These are phyloP conservation scores for Leptopilina boulardi DNA, from an alignment of 1,140 invertebrate genomes.

Conservation along the genomic window DNA sequence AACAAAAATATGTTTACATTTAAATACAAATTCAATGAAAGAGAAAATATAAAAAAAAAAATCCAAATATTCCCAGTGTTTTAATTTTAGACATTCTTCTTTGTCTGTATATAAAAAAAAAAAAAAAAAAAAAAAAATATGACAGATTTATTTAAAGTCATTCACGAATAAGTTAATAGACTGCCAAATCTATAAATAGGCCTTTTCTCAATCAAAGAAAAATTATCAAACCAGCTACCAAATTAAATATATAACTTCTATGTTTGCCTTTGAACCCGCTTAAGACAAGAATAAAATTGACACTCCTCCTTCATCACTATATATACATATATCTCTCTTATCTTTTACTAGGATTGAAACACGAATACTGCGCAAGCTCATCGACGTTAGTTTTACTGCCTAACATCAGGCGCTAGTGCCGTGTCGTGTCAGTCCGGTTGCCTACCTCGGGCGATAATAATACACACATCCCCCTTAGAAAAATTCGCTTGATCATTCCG, in stretches of 20 bases:
- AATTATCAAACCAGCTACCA: neutral
- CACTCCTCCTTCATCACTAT: conserved; percentile 13
- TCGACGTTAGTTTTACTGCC: conserved; percentile 46
- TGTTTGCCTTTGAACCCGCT: neutral
- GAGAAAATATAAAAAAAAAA: no score
- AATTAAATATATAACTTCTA: no score
- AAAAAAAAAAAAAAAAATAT: no score
- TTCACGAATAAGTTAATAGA: neutral
- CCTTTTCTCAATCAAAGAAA: conserved; percentile 7
- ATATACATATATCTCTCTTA: conserved; percentile 3
- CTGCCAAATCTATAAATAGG: conserved; percentile 1
- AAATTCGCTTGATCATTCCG: conserved; percentile 31
- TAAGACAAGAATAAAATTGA: neutral
- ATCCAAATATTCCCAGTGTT: no score
- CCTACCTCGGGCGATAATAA: conserved; percentile 60
- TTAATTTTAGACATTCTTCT: no score
- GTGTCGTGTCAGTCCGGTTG: conserved; percentile 61
- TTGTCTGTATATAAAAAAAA: no score
- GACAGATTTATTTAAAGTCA: no score
- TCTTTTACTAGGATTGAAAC: conserved; percentile 34
- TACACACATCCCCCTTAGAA: conserved; percentile 43
- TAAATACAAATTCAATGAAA: no score
- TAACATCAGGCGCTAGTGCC: conserved; percentile 52
- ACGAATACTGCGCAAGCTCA: conserved; percentile 49
- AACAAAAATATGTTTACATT: no score